Conservation (phyloP, 2,888 invertebrate genomes). For the Agrochola litura region DNA sequence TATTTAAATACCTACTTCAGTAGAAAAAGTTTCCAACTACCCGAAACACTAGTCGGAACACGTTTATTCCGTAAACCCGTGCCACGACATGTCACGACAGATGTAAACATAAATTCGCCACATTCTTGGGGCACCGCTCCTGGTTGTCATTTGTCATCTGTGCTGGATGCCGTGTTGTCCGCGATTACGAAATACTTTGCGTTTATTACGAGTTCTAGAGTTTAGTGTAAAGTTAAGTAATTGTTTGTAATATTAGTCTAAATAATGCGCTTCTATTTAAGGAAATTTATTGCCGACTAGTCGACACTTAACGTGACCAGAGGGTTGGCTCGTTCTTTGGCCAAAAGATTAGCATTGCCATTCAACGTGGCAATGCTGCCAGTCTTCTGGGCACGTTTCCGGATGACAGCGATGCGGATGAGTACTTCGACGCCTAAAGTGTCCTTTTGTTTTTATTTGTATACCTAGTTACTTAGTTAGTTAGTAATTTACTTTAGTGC, state of each 20-base stretch:
- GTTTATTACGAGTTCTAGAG: slow-evolving; percentile 34
- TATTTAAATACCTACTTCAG: slow-evolving; percentile 14
- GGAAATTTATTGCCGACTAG: no score
- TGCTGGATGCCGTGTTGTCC: slow-evolving; percentile 51
- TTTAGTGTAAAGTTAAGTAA: not conserved
- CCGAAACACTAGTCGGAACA: slow-evolving; percentile 19
- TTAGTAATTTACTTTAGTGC: no score
- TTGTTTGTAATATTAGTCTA: slow-evolving; percentile 3
- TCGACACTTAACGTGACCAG: no score
- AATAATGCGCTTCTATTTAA: no score
- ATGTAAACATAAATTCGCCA: slow-evolving; percentile 69
- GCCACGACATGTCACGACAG: slow-evolving; percentile 49
- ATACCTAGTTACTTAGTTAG: no score
- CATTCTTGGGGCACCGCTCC: slow-evolving; percentile 63
- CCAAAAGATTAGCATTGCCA: no score
- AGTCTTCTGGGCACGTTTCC: no score
- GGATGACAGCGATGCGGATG: no score
- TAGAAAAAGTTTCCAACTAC: slow-evolving; percentile 44
- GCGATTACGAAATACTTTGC: slow-evolving; percentile 40
- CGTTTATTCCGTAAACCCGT: slow-evolving; percentile 36
- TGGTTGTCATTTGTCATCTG: slow-evolving; percentile 71
- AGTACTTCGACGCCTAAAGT: no score
- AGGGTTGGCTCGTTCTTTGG: no score
- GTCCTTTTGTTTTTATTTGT: no score
- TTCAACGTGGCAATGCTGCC: no score